Base-by-base conservation (phyloP, 1,140 invertebrate species). In the Bombus soroeensis region DNA sequence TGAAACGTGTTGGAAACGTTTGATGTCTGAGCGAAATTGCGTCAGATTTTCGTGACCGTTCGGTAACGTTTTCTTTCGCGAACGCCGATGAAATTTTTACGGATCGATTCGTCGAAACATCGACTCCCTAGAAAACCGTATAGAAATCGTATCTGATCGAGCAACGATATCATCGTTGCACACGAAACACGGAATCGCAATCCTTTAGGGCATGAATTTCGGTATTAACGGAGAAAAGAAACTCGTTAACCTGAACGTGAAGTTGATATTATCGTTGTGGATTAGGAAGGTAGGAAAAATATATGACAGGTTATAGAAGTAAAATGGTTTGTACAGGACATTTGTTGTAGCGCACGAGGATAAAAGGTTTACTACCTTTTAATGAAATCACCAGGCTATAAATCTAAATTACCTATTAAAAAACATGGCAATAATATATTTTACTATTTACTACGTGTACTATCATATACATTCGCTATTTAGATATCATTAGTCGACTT, bases 61-160 rank as follows among this genome's bases (percentile, higher is more conserved):
- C 32, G 72, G 10, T 32, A 73, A 41, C n/a, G 5, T 59, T 81
- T 73, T 73, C 53, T 34, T 18, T 43, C 18, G 47, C 6, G 47
- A 22, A 53, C 47, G 10, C 34, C 72, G 81, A 74, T 75, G 70
- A 75, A 75, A 74, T 32, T 82, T 73, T 47, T 82, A 64, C 81
- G 41, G 41, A 2, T 15, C 39, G 39, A 75, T 53, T 53, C 25
- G 32, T 37, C 32, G 81, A 64, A 37, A 41, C 71, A n/a, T 75
- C n/a, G 41, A 66, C 72, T 22, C 71, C 57, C 39, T 81, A 47
- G 79, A 81, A 81, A 79, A 72, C n/a, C 28, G 47, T 53, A 22
- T 53, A 53, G 47, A 53, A 53, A 53, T 28, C 37, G 41, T 59
- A 59, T 81, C 79, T 73, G 37, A 81, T 72, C 68, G 68, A 53